Evolutionary conservation across 2,888 invertebrate genomes (phyloP).

Genomic region (Malthinus flaveolus): DNA sequence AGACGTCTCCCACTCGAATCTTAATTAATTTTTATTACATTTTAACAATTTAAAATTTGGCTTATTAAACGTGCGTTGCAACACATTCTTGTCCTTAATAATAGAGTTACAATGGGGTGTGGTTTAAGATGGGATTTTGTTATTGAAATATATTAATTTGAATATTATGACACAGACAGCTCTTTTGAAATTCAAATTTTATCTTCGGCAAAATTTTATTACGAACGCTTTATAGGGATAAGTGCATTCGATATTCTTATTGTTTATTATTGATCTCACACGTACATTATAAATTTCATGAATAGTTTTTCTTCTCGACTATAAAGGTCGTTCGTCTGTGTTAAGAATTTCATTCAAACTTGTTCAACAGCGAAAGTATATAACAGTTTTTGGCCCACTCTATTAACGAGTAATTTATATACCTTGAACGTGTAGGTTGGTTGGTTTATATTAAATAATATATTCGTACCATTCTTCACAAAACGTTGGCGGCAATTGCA

Average conservation of each 20-base stretch:
- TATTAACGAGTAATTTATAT: constrained; percentile 29
- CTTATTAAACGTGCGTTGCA: background rate
- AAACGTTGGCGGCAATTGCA: constrained; percentile 29
- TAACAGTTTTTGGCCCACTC: constrained; percentile 21
- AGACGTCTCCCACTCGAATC: too few relatives aligned
- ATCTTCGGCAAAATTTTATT: too few relatives aligned
- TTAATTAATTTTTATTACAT: too few relatives aligned
- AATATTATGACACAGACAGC: background rate
- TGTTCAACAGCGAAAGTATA: constrained; percentile 17
- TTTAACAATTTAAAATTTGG: background rate
- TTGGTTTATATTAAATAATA: constrained; percentile 32
- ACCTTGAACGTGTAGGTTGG: constrained; percentile 28
- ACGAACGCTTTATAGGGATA: too few relatives aligned
- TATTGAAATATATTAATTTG: background rate
- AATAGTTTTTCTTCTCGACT: too few relatives aligned
- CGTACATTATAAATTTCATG: too few relatives aligned
- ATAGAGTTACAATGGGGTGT: background rate
- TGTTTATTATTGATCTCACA: too few relatives aligned
- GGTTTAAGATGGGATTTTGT: background rate
- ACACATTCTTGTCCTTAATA: background rate
- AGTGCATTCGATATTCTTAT: too few relatives aligned
- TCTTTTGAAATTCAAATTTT: too few relatives aligned
- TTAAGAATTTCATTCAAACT: constrained; percentile 15
- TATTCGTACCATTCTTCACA: constrained; percentile 31
- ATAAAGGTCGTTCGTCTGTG: too few relatives aligned